A percentile compares a stretch with the other conserved stretches of the same genome.
Conservation (phyloP, 2,113 vertebrate genomes). For the Sprattus sprattus region DNA sequence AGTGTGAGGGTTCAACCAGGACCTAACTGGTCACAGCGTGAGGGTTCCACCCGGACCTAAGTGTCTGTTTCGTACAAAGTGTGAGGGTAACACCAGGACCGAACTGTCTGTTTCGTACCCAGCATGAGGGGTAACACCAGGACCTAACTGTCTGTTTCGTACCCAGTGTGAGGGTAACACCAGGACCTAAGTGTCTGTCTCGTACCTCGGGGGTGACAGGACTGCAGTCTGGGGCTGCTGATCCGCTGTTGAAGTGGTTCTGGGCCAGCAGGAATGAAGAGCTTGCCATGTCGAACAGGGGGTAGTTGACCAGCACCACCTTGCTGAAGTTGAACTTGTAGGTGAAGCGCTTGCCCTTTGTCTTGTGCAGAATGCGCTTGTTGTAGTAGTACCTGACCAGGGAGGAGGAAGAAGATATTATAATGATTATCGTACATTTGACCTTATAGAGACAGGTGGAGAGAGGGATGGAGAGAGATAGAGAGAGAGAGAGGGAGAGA, state of each 20-base stretch:
- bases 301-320: constrained; percentile 88
- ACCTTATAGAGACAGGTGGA: too few species aligned
- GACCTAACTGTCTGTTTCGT: too few species aligned
- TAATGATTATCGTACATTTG: too few species aligned
- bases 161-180: not conserved
- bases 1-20: too few species aligned
- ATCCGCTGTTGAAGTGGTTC: constrained; percentile 78
- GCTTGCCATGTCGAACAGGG: constrained; percentile 84
- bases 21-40: too few species aligned
- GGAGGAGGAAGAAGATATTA: not conserved
- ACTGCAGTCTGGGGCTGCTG: constrained; percentile 76
- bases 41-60: not conserved
- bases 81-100: too few species aligned
- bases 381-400: constrained; percentile 88
- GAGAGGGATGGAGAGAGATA: too few species aligned
- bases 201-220: constrained; percentile 81
- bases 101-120: too few species aligned
- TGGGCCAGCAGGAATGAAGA: constrained; percentile 82
- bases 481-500: too few species aligned
- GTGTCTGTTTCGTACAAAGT: constrained; percentile 60
- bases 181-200: not conserved
- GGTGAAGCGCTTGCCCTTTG: constrained; percentile 91
- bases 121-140: too few species aligned
- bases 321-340: constrained; percentile 97
- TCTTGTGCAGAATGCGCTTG: constrained; percentile 93